phyloP scores from a whole-genome alignment of 2,113 vertebrate species.

The Tragulus kanchil region DNA sequence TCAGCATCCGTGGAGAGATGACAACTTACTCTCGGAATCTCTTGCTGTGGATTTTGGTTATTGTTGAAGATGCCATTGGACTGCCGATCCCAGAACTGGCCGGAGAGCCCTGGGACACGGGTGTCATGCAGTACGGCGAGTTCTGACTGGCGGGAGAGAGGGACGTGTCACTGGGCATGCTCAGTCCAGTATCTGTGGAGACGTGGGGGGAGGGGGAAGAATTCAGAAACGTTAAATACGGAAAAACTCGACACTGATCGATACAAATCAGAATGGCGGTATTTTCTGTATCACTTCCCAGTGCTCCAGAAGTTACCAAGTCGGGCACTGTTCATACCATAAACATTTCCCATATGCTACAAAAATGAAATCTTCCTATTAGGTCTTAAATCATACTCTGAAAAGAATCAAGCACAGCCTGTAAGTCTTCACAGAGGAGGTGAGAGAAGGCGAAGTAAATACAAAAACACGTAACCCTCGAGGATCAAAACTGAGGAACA shows the following conservation, averaged over 20 bases:
- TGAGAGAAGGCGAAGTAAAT: not conserved
- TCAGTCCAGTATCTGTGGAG: constrained; percentile 92
- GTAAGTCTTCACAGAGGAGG: not conserved
- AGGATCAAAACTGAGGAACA: not conserved
- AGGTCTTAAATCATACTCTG: not conserved
- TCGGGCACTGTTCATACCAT: not conserved
- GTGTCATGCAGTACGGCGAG: constrained; percentile 98
- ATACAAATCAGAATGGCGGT: not conserved
- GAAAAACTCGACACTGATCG: not conserved
- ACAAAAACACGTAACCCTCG: not conserved
- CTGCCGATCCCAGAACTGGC: constrained; percentile 98
- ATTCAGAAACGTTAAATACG: constrained; percentile 9
- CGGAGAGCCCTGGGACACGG: constrained; percentile 98
- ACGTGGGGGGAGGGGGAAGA: not conserved
- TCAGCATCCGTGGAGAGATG: not conserved
- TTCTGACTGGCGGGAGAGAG: constrained; percentile 99
- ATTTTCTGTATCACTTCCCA: not conserved
- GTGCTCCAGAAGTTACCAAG: constrained; percentile 9
- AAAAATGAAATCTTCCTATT: not conserved
- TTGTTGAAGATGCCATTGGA: constrained; percentile 97
- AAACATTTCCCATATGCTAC: constrained; percentile 27
- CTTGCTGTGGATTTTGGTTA: constrained; percentile 99
- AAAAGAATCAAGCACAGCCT: constrained; percentile 21
- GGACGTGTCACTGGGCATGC: constrained; percentile 96
- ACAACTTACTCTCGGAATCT: constrained; percentile 97